Percentiles rank a stretch among this genome's conserved stretches.
phyloP scores from a whole-genome alignment of 2,888 invertebrate species.

The Oxyscelio sp. region DNA sequence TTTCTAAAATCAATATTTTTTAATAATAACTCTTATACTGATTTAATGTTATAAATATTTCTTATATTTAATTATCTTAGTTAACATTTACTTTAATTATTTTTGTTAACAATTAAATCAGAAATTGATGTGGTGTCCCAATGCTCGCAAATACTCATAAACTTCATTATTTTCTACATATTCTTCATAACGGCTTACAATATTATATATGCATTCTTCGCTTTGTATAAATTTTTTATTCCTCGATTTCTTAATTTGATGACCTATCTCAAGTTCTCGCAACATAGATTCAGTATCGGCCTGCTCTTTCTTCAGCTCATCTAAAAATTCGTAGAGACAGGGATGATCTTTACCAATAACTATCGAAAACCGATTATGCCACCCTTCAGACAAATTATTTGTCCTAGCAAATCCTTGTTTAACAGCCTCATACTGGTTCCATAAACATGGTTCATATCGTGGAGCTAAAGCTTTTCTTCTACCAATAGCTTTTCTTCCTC shows the following conservation, averaged over 20 bases:
- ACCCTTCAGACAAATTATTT: not conserved
- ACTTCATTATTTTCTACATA: not conserved
- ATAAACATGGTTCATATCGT: too few relatives aligned
- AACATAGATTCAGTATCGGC: not conserved
- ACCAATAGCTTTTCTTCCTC: too few relatives aligned
- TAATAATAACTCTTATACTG: too few relatives aligned
- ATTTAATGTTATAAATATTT: too few relatives aligned
- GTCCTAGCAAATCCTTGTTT: too few relatives aligned
- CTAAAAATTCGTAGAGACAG: not conserved
- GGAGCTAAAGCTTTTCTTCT: too few relatives aligned
- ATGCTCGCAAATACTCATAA: not conserved
- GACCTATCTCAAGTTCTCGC: not conserved
- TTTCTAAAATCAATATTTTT: too few relatives aligned
- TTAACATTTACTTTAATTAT: too few relatives aligned
- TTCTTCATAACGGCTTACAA: not conserved
- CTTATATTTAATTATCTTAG: too few relatives aligned
- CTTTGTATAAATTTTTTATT: not conserved
- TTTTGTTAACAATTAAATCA: too few relatives aligned
- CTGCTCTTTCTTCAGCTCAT: not conserved
- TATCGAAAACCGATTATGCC: not conserved
- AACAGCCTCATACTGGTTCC: too few relatives aligned
- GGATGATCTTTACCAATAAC: not conserved
- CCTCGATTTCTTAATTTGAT: not conserved
- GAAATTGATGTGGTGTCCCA: not conserved
- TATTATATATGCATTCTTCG: not conserved